Evolutionary conservation across 2,888 invertebrate species (phyloP).

Genomic region (Agrotis ipsilon): DNA sequence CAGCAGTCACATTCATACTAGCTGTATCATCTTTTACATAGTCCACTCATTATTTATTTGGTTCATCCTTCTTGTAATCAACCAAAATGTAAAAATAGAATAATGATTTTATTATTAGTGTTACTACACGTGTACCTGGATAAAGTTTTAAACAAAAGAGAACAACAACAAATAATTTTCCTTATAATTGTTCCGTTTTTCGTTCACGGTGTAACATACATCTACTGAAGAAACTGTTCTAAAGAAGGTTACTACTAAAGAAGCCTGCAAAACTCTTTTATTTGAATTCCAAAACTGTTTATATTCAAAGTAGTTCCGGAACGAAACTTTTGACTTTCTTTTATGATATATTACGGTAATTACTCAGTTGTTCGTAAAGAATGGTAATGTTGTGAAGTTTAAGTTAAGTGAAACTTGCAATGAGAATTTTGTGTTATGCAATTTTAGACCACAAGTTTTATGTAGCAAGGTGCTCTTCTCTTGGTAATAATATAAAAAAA

Average conservation of each 20-base stretch:
- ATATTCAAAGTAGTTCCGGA: constrained; percentile 65
- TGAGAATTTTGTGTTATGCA: constrained; percentile 29
- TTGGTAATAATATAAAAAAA: too few relatives aligned
- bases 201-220: constrained; percentile 41
- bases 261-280: constrained; percentile 66
- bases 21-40: too few relatives aligned
- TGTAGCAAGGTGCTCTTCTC: too few relatives aligned
- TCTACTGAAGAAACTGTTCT: constrained; percentile 41
- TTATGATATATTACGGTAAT: constrained; percentile 63
- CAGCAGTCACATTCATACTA: too few relatives aligned
- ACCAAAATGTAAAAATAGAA: too few relatives aligned
- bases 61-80: too few relatives aligned
- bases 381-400: constrained; percentile 37
- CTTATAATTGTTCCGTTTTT: not conserved
- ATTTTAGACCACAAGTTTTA: not conserved
- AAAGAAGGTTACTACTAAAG: constrained; percentile 59
- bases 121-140: too few relatives aligned
- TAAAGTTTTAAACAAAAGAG: too few relatives aligned
- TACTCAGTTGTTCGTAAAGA: constrained; percentile 49
- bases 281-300: constrained; percentile 71
- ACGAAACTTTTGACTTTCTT: constrained; percentile 62
- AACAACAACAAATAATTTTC: not conserved
- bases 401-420: constrained; percentile 23
- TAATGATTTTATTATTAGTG: too few relatives aligned
- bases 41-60: too few relatives aligned